phyloP scores from a whole-genome alignment of 2,797 vertebrate species.

The Gallinago solitaria region DNA sequence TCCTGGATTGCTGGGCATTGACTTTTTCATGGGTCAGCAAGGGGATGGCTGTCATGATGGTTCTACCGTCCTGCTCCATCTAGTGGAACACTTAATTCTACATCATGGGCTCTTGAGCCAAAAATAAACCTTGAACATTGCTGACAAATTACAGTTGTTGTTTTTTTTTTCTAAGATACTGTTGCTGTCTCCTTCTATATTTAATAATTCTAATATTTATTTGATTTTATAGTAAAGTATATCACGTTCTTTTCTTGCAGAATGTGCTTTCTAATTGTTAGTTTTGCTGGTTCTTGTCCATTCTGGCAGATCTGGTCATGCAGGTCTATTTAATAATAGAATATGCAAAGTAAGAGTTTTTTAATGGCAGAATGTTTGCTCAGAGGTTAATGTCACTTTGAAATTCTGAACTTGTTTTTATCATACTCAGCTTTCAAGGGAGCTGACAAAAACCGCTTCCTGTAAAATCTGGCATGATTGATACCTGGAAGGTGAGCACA shows the following conservation, averaged over 20 bases:
- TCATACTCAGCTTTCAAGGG: not conserved
- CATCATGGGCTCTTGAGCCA: not conserved
- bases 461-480: not conserved
- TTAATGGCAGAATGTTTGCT: not conserved
- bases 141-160: not conserved
- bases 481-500: not conserved
- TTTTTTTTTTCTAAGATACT: not conserved
- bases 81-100: conserved; percentile 49
- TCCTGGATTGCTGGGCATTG: not conserved
- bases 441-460: not conserved
- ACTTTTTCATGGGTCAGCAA: not conserved
- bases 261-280: not conserved
- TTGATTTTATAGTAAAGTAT: not conserved
- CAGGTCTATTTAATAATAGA: not conserved
- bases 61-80: conserved; percentile 56
- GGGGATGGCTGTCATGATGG: not conserved
- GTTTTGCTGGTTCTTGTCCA: not conserved
- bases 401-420: not conserved
- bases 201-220: not conserved
- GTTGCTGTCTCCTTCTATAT: not conserved
- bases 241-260: not conserved
- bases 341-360: not conserved
- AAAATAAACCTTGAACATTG: conserved; percentile 1
- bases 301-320: not conserved
- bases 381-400: not conserved